Evolutionary conservation across 2,113 vertebrate species (phyloP), one percentile per base, ranked within the genome.

Genomic region (Silurus asotus): DNA sequence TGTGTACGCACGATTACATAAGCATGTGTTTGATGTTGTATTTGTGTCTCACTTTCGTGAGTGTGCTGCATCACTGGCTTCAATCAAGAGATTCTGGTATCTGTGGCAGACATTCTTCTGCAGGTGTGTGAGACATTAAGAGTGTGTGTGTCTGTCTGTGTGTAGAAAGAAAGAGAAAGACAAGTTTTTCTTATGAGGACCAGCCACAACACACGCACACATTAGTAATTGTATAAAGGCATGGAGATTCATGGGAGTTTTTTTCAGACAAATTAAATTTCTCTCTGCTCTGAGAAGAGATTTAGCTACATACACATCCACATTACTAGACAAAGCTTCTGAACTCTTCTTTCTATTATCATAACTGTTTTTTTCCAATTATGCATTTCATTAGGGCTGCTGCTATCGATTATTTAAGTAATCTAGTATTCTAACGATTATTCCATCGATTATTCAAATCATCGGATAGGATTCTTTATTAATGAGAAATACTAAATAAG

Each of bases 51-150:
- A 2, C n/a, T 67, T 65, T 82, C 70, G 11, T 75, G 62, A 76
- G 72, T 37, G 17, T 75, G 65, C 64, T 87, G 77, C 61, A 84
- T 83, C 74, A 75, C 20, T 81, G 74, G 49, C 64, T 58, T 65
- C 74, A 76, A 81, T 72, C 56, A 74, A 25, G 67, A 51, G 78
- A n/a, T 37, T 61, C 78, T 80, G 81, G 74, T 72, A 37, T 83
- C 56, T 87, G 69, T 86, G 74, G 81, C 79, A 59, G 49, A 87
- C 64, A 81, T 51, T 20, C 51, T 83, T 65, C 19, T 69, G 89
- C 90, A 92, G 87, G 89, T 93, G 92, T 89, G 82, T 83, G 58
- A 87, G 84, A 5, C 49, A 55, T 81, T 6, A n/a, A 28, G 48
- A 72, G 64, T 84, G 87, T 82, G 83, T 76, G 88, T 88, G 82